Percentiles rank a stretch among this genome's conserved stretches.
These are phyloP conservation scores for Typhlichthys eigenmanni DNA, from an alignment of 2,797 vertebrate genomes.

Conservation along the genomic window DNA sequence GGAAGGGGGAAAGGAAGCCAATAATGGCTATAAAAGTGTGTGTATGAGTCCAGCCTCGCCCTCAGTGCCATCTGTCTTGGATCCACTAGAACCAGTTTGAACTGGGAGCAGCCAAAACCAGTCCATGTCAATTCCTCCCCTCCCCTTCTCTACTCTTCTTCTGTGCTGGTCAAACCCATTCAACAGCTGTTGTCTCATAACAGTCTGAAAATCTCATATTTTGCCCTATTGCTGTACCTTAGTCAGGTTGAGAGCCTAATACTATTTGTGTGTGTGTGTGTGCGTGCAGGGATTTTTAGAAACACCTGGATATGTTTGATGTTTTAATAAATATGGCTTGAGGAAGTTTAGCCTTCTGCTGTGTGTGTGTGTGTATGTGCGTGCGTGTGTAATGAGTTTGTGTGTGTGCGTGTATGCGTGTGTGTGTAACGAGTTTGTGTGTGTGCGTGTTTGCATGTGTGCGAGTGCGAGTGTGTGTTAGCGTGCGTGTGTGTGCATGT, in stretches of 20 bases:
- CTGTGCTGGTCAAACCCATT: background rate
- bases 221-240: background rate
- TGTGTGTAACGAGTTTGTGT: background rate
- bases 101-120: slow-evolving; percentile 67
- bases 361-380: background rate
- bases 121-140: slow-evolving; percentile 54
- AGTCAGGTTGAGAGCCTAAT: slow-evolving; percentile 1
- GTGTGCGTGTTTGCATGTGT: background rate
- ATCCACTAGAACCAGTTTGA: slow-evolving; percentile 70
- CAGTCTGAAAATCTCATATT: background rate
- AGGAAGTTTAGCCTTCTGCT: background rate
- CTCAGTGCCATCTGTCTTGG: slow-evolving; percentile 76
- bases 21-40: slow-evolving; percentile 71
- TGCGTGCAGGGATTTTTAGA: background rate
- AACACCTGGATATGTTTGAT: slow-evolving; percentile 20
- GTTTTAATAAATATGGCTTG: slow-evolving; percentile 3
- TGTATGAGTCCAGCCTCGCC: slow-evolving; percentile 53
- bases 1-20: slow-evolving; percentile 73
- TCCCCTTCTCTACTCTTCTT: slow-evolving; percentile 15
- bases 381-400: background rate
- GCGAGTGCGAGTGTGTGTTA: background rate
- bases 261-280: slow-evolving; percentile 1
- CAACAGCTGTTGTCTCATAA: slow-evolving; percentile 8
- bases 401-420: too few species aligned
- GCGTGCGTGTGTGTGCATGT: background rate